A percentile compares a stretch with the other conserved stretches of the same genome.
Evolutionary conservation across 2,888 invertebrate genomes (phyloP).

Genomic region (Glaucopsyche alexis): DNA sequence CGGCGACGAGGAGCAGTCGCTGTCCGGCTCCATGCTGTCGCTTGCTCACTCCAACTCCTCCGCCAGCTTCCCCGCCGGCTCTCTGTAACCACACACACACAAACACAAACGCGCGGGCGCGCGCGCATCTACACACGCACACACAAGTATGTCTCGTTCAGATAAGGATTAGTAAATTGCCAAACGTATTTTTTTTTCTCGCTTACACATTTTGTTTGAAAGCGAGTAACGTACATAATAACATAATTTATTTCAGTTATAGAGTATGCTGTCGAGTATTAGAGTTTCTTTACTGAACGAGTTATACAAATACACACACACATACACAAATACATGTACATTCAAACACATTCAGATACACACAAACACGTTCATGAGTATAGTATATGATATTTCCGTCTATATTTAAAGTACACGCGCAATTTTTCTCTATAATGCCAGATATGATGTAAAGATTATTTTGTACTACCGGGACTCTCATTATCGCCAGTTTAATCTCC

Average conservation of each 20-base stretch:
- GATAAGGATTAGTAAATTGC: background rate
- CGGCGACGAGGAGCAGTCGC: conserved; percentile 93
- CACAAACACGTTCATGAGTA: background rate
- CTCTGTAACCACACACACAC: conserved; percentile 73
- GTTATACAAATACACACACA: background rate
- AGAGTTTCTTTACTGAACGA: background rate
- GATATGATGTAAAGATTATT: conserved; percentile 26
- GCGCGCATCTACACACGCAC: conserved; percentile 30
- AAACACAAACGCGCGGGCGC: conserved; percentile 34
- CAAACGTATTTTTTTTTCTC: background rate
- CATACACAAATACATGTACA: background rate
- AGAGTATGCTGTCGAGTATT: no score
- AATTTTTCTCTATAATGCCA: conserved; percentile 27
- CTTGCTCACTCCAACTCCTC: conserved; percentile 97
- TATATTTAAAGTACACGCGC: conserved; percentile 27
- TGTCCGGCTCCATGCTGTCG: conserved; percentile 96
- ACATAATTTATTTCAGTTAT: background rate
- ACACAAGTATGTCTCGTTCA: background rate
- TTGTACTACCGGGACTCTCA: conserved; percentile 28
- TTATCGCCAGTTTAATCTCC: conserved; percentile 22
- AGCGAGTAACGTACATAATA: background rate
- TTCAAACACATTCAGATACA: background rate
- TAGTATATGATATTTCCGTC: conserved; percentile 20
- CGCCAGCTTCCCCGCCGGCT: conserved; percentile 92
- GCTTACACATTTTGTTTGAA: background rate